These are phyloP conservation scores for Kryptolebias marmoratus DNA, from an alignment of 2,113 vertebrate genomes.

Conservation along the genomic window DNA sequence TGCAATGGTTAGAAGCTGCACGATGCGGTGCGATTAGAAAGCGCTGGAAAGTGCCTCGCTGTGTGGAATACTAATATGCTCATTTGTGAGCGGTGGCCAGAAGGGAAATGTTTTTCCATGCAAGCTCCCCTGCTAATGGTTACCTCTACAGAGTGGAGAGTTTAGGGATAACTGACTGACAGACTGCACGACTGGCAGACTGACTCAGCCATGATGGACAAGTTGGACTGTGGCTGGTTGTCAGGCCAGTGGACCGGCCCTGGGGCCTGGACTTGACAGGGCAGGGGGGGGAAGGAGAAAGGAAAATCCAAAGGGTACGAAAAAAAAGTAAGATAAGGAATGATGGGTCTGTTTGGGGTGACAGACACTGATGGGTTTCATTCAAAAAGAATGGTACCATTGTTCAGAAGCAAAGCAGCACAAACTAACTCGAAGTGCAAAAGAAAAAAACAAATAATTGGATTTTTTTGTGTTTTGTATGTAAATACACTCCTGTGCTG, in stretches of 20 bases:
- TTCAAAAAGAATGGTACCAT: constrained; percentile 51
- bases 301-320: constrained; percentile 27
- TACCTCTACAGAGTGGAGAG: constrained; percentile 57
- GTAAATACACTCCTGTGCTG: constrained; percentile 9
- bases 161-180: constrained; percentile 30
- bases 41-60: constrained; percentile 79
- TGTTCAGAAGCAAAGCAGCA: neutral
- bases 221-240: constrained; percentile 36
- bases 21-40: constrained; percentile 69
- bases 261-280: constrained; percentile 29
- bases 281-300: constrained; percentile 16
- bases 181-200: constrained; percentile 58
- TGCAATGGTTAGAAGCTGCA: constrained; percentile 67
- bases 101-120: constrained; percentile 72
- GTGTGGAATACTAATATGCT: constrained; percentile 82
- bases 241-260: constrained; percentile 50
- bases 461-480: constrained; percentile 30
- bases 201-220: constrained; percentile 62
- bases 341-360: constrained; percentile 28
- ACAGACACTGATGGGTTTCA: constrained; percentile 45
- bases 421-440: constrained; percentile 53
- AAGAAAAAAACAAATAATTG: constrained; percentile 51
- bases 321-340: constrained; percentile 3
- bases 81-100: constrained; percentile 70
- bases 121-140: constrained; percentile 50